These are phyloP conservation scores for Ictalurus furcatus DNA, from an alignment of 2,113 vertebrate species.

Conservation along the genomic window DNA sequence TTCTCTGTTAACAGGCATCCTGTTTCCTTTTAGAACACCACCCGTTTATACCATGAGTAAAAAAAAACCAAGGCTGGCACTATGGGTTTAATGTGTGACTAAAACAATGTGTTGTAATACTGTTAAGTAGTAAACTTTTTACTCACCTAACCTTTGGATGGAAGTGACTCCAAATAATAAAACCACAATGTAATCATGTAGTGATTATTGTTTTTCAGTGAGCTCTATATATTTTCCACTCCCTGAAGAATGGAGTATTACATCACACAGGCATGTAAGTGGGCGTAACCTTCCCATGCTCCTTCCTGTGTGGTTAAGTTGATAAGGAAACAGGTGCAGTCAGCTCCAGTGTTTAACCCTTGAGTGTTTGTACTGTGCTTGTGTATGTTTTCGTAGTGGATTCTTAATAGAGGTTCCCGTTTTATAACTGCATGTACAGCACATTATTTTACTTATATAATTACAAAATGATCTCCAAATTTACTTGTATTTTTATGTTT, in stretches of 20 bases:
- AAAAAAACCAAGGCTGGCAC: neutral
- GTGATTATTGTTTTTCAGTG: slow-evolving; percentile 30
- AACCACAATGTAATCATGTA: slow-evolving; percentile 43
- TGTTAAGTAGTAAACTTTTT: neutral
- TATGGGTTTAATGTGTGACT: neutral
- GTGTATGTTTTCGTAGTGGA: neutral
- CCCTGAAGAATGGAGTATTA: slow-evolving; percentile 49
- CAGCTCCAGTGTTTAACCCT: slow-evolving; percentile 29
- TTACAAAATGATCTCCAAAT: neutral
- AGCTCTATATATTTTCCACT: slow-evolving; percentile 47
- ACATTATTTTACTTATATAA: neutral
- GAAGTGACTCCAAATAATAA: slow-evolving; percentile 14
- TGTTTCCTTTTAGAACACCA: neutral
- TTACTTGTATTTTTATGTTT: neutral
- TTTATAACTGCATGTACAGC: neutral
- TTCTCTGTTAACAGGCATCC: neutral
- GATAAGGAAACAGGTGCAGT: slow-evolving; percentile 56
- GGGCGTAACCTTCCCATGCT: slow-evolving; percentile 49
- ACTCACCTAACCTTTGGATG: slow-evolving; percentile 15
- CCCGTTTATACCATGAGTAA: neutral
- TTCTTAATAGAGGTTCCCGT: neutral
- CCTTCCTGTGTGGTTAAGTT: slow-evolving; percentile 64
- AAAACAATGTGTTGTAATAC: neutral
- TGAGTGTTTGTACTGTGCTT: neutral
- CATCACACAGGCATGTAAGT: slow-evolving; percentile 59